phyloP scores from a whole-genome alignment of 2,113 vertebrate genomes.

The Scatophagus argus region DNA sequence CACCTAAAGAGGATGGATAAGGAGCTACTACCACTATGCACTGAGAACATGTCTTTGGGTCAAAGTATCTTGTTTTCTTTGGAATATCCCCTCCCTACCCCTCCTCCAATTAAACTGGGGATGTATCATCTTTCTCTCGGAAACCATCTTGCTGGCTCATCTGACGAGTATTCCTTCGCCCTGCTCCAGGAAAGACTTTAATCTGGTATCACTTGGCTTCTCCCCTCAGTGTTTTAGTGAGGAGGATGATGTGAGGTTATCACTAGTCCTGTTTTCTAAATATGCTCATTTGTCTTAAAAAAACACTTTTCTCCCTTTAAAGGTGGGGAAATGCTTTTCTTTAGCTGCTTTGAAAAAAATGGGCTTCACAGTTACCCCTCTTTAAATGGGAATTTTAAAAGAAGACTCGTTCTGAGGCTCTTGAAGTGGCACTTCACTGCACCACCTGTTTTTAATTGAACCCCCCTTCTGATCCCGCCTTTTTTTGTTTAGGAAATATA shows the following conservation, averaged over 20 bases:
- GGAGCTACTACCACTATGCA: conserved; percentile 70
- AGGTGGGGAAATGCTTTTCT: conserved; percentile 61
- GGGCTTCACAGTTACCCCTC: conserved; percentile 57
- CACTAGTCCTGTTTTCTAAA: conserved; percentile 63
- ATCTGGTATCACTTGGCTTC: conserved; percentile 56
- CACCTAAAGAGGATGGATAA: conserved; percentile 98
- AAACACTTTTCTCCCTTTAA: conserved; percentile 49
- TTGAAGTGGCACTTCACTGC: conserved; percentile 57
- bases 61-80: conserved; percentile 74
- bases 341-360: conserved; percentile 75
- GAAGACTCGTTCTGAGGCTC: conserved; percentile 65
- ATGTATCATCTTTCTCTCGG: conserved; percentile 66
- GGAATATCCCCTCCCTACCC: conserved; percentile 52
- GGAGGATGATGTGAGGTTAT: conserved; percentile 50
- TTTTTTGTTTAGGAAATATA: conserved; percentile 48
- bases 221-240: conserved; percentile 54
- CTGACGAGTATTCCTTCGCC: conserved; percentile 71
- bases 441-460: conserved; percentile 62
- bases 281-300: conserved; percentile 75
- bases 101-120: conserved; percentile 65
- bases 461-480: not conserved
- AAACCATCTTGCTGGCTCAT: conserved; percentile 71
- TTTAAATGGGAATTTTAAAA: conserved; percentile 61
- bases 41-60: conserved; percentile 80
- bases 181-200: conserved; percentile 56